phyloP scores from a whole-genome alignment of 2,888 invertebrate species.

The Himalopsyche kuldschensis region DNA sequence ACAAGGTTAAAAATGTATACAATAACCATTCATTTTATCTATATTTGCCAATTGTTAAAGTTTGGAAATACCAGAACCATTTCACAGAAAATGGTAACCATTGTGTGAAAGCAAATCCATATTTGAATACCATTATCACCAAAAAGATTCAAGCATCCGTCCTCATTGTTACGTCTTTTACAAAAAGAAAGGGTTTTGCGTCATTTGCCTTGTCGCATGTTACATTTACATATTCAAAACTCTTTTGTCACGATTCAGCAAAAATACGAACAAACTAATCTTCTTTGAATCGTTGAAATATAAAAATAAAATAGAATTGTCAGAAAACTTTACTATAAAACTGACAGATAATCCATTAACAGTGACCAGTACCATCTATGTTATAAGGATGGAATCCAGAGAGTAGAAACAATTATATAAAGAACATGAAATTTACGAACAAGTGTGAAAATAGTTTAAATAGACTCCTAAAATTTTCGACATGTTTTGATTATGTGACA shows the following conservation, averaged over 20 bases:
- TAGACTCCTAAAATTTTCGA: too few relatives aligned
- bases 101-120: not conserved
- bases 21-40: not conserved
- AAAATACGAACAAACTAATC: not conserved
- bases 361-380: too few relatives aligned
- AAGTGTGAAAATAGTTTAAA: too few relatives aligned
- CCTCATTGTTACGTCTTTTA: slow-evolving; percentile 9
- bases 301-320: not conserved
- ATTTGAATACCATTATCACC: slow-evolving; percentile 19
- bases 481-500: too few relatives aligned
- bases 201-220: not conserved
- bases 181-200: slow-evolving; percentile 11
- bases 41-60: not conserved
- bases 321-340: too few relatives aligned
- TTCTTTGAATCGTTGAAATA: not conserved
- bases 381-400: too few relatives aligned
- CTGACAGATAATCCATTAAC: too few relatives aligned
- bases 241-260: not conserved
- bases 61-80: not conserved
- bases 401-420: too few relatives aligned
- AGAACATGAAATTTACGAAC: too few relatives aligned
- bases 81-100: not conserved
- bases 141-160: not conserved
- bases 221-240: not conserved
- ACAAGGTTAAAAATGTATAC: not conserved